Percentiles rank a stretch among this genome's conserved stretches.
These are phyloP conservation scores for Dolichoris vasculosae DNA, from an alignment of 1,140 invertebrate species.

Conservation along the genomic window DNA sequence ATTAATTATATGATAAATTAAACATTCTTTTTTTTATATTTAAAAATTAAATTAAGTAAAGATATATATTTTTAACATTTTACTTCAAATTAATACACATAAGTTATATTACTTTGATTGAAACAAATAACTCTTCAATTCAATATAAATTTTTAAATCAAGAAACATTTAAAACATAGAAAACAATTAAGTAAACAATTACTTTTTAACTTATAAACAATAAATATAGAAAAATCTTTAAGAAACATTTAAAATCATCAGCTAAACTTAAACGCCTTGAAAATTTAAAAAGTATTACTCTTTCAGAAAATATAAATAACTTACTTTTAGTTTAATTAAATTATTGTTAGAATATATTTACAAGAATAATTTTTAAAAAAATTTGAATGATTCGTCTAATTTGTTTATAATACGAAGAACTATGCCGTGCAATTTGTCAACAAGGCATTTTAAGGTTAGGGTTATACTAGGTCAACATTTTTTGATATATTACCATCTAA, in stretches of 20 bases:
- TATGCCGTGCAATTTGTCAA: slow-evolving; percentile 35
- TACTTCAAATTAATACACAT: too few species aligned
- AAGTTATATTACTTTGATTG: neutral
- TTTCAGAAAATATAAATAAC: neutral
- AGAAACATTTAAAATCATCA: neutral
- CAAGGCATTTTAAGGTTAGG: slow-evolving; percentile 44
- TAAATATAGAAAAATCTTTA: neutral
- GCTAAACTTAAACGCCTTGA: neutral
- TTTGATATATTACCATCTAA: neutral
- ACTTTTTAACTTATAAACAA: neutral
- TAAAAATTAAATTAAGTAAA: too few species aligned
- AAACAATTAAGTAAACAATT: neutral
- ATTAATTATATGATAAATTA: neutral
- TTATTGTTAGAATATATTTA: neutral
- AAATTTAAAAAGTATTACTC: neutral
- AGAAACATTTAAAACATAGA: neutral
- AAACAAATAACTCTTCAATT: neutral
- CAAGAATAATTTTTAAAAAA: neutral
- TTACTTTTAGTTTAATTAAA: neutral
- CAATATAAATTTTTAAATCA: neutral
- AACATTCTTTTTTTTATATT: neutral
- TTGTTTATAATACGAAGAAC: slow-evolving; percentile 26
- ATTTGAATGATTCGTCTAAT: neutral
- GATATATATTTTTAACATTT: too few species aligned
- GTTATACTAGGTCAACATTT: slow-evolving; percentile 20